These are phyloP conservation scores for Neoaliturus tenellus DNA, from an alignment of 2,888 invertebrate genomes.

Conservation along the genomic window DNA sequence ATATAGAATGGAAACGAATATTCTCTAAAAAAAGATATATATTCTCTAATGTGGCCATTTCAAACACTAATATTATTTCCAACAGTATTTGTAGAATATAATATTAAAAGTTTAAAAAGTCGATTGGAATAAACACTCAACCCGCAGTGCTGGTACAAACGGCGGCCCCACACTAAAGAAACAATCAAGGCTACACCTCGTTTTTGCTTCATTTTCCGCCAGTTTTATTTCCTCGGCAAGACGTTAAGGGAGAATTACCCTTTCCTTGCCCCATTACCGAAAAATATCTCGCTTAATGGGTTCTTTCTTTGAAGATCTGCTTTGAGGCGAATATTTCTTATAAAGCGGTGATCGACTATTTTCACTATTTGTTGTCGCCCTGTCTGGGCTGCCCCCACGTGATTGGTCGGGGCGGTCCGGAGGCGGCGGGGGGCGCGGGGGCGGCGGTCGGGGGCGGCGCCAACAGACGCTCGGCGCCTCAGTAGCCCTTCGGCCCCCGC, in stretches of 20 bases:
- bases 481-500: conserved; percentile 46
- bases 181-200: conserved; percentile 34
- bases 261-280: conserved; percentile 39
- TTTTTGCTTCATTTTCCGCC: conserved; percentile 40
- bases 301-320: conserved; percentile 50
- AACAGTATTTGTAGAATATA: too few species aligned
- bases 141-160: not conserved
- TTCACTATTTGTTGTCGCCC: conserved; percentile 39
- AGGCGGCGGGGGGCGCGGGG: not conserved
- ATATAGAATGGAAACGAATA: too few species aligned
- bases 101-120: too few species aligned
- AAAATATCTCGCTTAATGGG: conserved; percentile 41
- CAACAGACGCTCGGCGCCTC: conserved; percentile 2
- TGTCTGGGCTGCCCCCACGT: conserved; percentile 18
- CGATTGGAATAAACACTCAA: too few species aligned
- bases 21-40: too few species aligned
- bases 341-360: conserved; percentile 43
- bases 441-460: conserved; percentile 22
- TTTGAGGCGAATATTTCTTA: conserved; percentile 49
- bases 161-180: not conserved
- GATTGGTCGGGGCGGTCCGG: conserved; percentile 16
- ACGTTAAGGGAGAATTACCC: conserved; percentile 52
- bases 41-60: too few species aligned
- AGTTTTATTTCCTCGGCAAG: conserved; percentile 47
- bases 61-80: too few species aligned